Evolutionary conservation across 2,797 vertebrate genomes (phyloP).

Genomic region (Characodon lateralis): DNA sequence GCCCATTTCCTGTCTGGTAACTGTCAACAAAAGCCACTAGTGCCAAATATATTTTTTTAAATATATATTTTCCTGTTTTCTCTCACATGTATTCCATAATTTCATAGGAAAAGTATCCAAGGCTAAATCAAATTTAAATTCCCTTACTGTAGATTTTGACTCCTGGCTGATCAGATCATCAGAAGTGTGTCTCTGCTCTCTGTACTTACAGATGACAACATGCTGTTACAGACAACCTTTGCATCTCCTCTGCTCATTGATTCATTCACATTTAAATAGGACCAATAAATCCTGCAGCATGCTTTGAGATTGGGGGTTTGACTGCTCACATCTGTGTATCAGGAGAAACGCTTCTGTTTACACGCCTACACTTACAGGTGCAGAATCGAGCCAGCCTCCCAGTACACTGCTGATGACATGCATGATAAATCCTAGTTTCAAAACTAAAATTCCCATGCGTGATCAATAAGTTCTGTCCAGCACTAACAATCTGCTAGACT

Average conservation of each 20-base stretch:
- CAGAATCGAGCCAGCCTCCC: constrained; percentile 35
- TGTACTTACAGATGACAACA: constrained; percentile 37
- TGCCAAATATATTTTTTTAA: neutral
- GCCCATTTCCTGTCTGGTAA: too few species aligned
- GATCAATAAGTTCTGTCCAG: constrained; percentile 45
- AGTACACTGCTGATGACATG: constrained; percentile 40
- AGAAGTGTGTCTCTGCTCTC: constrained; percentile 6
- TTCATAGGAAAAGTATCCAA: too few species aligned
- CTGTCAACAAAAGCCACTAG: neutral
- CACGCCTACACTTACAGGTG: constrained; percentile 42
- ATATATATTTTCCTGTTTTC: too few species aligned
- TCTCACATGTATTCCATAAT: too few species aligned
- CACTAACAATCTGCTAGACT: constrained; percentile 6
- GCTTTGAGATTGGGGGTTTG: constrained; percentile 15
- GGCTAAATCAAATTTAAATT: constrained; percentile 18
- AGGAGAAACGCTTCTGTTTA: constrained; percentile 50
- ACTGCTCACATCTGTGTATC: constrained; percentile 57
- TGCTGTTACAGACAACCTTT: constrained; percentile 46
- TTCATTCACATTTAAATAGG: constrained; percentile 81
- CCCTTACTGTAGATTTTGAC: constrained; percentile 1
- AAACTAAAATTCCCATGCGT: constrained; percentile 18
- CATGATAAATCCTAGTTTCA: constrained; percentile 44
- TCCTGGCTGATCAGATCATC: constrained; percentile 32
- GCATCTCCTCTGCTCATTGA: constrained; percentile 53
- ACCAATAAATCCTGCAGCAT: constrained; percentile 74